Evolutionary conservation across 2,888 invertebrate genomes (phyloP).

Genomic region (Trissolcus japonicus): DNA sequence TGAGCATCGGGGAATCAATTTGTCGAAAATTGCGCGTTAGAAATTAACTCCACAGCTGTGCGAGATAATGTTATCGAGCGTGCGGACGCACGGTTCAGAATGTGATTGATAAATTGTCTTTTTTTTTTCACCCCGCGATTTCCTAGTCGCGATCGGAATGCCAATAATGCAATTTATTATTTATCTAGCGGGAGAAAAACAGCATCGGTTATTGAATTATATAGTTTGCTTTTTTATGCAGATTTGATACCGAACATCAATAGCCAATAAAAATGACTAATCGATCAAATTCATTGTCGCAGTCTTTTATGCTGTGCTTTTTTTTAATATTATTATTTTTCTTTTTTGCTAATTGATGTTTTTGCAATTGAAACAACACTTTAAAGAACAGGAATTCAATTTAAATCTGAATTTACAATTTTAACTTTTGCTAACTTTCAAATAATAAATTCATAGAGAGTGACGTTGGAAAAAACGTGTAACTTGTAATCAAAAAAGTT

Average conservation of each 20-base stretch:
- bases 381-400: too few species aligned
- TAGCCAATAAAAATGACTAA: background rate
- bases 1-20: constrained; percentile 44
- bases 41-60: constrained; percentile 7
- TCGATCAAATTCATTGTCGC: too few species aligned
- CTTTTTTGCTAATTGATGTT: too few species aligned
- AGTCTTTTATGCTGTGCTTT: too few species aligned
- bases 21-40: constrained; percentile 26
- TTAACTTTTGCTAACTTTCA: too few species aligned
- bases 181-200: background rate
- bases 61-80: constrained; percentile 32
- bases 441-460: too few species aligned
- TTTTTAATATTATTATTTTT: too few species aligned
- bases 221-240: background rate
- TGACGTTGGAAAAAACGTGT: too few species aligned
- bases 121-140: background rate
- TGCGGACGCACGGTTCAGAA: background rate
- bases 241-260: background rate
- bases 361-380: too few species aligned
- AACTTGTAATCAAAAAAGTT: too few species aligned
- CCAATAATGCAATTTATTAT: constrained; percentile 5
- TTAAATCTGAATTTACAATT: too few species aligned
- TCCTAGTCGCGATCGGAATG: too few species aligned
- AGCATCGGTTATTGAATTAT: constrained; percentile 11
- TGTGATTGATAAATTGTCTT: constrained; percentile 32